Evolutionary conservation across 2,888 invertebrate genomes (phyloP).

Genomic region (Tineola bisselliella): DNA sequence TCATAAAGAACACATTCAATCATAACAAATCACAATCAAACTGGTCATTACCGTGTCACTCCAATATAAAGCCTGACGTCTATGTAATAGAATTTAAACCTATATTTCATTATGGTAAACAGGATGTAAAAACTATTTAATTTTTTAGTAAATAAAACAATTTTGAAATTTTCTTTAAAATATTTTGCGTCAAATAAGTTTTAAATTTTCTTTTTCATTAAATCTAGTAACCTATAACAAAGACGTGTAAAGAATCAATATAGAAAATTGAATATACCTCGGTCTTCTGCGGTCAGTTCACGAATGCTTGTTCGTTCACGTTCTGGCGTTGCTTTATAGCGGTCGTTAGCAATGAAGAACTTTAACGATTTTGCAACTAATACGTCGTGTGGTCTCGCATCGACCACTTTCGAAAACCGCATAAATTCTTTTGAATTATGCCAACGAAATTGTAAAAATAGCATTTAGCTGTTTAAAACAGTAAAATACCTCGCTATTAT

Average conservation of each 20-base stretch:
- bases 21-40: background rate
- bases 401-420: too few species aligned
- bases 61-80: background rate
- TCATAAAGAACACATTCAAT: background rate
- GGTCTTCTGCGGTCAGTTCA: background rate
- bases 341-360: background rate
- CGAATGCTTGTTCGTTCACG: background rate
- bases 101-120: background rate
- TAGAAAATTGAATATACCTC: background rate
- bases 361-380: background rate
- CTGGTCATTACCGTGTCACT: background rate
- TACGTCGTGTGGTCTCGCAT: too few species aligned
- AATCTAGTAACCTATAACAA: too few species aligned
- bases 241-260: too few species aligned
- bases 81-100: background rate
- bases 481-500: too few species aligned
- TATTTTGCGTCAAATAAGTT: too few species aligned
- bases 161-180: too few species aligned
- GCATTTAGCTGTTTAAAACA: too few species aligned
- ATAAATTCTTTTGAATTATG: too few species aligned
- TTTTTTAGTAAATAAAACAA: too few species aligned
- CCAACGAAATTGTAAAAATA: too few species aligned
- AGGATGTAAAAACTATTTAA: background rate
- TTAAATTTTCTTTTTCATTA: too few species aligned
- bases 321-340: background rate